Evolutionary conservation across 2,888 invertebrate genomes (phyloP).

Genomic region (Drosophila mercatorum): DNA sequence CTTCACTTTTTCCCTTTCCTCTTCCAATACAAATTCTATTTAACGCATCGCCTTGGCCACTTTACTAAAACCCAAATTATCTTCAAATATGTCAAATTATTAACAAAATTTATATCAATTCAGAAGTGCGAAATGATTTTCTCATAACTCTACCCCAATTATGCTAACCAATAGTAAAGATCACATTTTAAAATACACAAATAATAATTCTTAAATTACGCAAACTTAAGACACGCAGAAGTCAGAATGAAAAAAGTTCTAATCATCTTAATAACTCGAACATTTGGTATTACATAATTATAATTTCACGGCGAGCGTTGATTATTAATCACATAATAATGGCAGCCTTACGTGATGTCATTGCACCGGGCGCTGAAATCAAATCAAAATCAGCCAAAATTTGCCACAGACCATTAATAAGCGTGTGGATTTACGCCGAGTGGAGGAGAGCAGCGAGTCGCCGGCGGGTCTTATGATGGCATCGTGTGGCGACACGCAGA

Average conservation of each 20-base stretch:
- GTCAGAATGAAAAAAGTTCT: background rate
- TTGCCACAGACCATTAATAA: conserved; percentile 63
- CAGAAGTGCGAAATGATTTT: background rate
- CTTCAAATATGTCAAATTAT: background rate
- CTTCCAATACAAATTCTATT: too few relatives aligned
- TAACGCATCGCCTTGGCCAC: background rate
- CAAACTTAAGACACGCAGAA: background rate
- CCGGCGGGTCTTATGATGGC: conserved; percentile 35
- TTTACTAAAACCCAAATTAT: background rate
- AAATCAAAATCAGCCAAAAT: conserved; percentile 53
- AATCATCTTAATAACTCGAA: background rate
- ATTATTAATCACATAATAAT: conserved; percentile 25
- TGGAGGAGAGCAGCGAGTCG: background rate
- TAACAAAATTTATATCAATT: background rate
- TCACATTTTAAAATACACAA: too few relatives aligned
- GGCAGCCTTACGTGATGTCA: conserved; percentile 61
- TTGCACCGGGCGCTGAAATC: conserved; percentile 51
- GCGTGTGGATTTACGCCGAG: conserved; percentile 61
- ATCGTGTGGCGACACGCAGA: conserved; percentile 35
- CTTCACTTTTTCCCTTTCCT: background rate
- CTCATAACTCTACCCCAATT: background rate
- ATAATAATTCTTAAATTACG: background rate
- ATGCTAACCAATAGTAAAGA: background rate
- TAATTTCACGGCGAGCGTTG: conserved; percentile 1
- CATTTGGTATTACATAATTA: conserved; percentile 8